Base-by-base conservation (phyloP, 1,140 invertebrate genomes). In the Zaprionus capensis region DNA sequence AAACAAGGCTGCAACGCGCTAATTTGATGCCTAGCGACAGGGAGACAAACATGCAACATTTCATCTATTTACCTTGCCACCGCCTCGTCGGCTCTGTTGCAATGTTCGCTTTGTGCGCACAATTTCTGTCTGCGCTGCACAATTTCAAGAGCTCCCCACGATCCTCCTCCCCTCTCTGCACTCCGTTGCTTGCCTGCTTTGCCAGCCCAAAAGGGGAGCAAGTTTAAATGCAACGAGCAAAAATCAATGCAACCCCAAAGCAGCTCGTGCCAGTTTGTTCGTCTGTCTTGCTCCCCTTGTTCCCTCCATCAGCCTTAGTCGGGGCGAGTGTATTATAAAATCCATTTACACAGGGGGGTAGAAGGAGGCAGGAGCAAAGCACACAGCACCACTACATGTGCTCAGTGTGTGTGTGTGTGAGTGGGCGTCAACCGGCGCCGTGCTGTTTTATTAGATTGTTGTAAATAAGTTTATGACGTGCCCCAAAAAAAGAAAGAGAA, bases 201-300 rank as follows among this genome's bases (percentile, higher is more conserved):
- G 31, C 58, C 22, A 22, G 65, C 20, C 20, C 53, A 70, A 91
- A 91, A 78, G 87, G 88, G 87, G 83, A 91, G 87, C 87, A 91
- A 91, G 87, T 91, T 91, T 91, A 91, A 91, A 91, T 91, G 87
- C 87, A 91, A 73, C 78, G 81, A 86, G 87, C 84, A 87, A 87
- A 91, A 91, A 87, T 91, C 87, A 91, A 91, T 91, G 87, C 84
- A 88, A 80, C 83, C 83, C 83, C 83, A 82, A 72, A 86, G 77
- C 76, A 76, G 63, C 62, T 38, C 66, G 76, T 78, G 65, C 70
- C 72, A 62, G 61, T 34, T 17, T 49, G 14, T n/a, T 12, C 28
- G 12, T 22, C 74, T 44, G n/a, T 62, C 56, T 36, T 14, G 41
- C 7, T 51, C 20, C 41, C 58, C 63, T 34, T n/a, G 15, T 11